Base-by-base conservation (phyloP, 2,888 invertebrate species). In the Eubasilissa splendida region DNA sequence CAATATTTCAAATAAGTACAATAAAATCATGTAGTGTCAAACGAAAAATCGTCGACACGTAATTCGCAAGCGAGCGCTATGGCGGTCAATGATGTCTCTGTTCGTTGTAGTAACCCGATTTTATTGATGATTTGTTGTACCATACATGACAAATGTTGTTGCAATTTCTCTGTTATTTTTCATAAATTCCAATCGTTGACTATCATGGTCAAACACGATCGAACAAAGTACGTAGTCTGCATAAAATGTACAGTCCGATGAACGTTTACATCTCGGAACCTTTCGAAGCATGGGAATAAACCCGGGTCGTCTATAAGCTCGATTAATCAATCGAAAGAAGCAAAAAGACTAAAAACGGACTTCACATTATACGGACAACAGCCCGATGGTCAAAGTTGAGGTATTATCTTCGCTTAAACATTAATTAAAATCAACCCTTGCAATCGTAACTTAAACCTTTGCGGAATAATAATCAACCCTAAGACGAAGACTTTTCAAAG, bases 321-420 rank as follows among this genome's bases (percentile, higher is more conserved):
- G 78, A 83, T 83, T 83, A 81, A 83, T 83, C 83, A 63, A 76
- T 74, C 66, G 58, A 8, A 76, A 58, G 42, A 22, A 22, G 52
- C 50, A 65, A 68, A 80, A 80, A 42, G 42, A 42, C 42, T 4
- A 42, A 76, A 80, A 66, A 76, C 76, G 75, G 80, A 42, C 68
- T 59, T 68, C 53, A 14, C 11, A 54, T 33, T 59, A 14, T 8
- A 54, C 22, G 31, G n/a, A 76, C 63, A 60, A 76, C 22, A 74
- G 33, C 31, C 14, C 70, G 14, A 52, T 80, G 80, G 82, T 81
- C 81, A 82, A 63, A 73, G n/a, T 58, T 31, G 68, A n/a, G 74
- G 80, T 76, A 82, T 79, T 82, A 82, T 82, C 81, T 83, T 70
- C 75, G 66, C 82, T 70, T 80, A 83, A 83, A 83, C 83, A 83